Evolutionary conservation across 2,113 vertebrate species (phyloP), one percentile per base, ranked within the genome.

Genomic region (Carlito syrichta): DNA sequence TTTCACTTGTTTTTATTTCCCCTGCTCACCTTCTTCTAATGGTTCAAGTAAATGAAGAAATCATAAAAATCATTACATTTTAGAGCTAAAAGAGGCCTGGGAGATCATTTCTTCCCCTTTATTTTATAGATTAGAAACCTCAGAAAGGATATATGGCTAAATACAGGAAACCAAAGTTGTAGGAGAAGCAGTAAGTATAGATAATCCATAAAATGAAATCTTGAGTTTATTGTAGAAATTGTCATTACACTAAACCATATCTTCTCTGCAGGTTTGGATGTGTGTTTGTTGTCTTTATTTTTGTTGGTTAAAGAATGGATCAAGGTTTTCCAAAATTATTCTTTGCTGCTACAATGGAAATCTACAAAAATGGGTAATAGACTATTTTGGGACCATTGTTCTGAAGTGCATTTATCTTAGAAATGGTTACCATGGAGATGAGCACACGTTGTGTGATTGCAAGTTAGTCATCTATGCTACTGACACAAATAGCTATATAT

Each of bases 341-440:
- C 52, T 93, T 86, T 88, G 68, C 68, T 91, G n/a, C 45, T 56
- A 77, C 22, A 78, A 48, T 94, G 86, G 92, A 96, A 97, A 97
- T 97, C 86, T 96, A 96, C 89, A 83, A 97, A 97, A 97, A 92
- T 3, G 56, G 84, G 38, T 74, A 96, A 94, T 88, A 89, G 76
- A 95, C 96, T 97, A 97, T 97, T 98, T 96, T 79, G 60, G 83
- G 81, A 96, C 52, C 81, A 96, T 96, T 97, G 96, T 97, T 98
- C 94, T 85, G 83, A 77, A 97, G 71, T 68, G 32, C 66, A 79
- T 97, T 97, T 95, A 95, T 95, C 95, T 97, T 87, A 96, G 96
- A 97, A 96, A 83, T 97, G 91, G 98, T 98, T 98, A 69, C 97
- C 86, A 97, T 96, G 88, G 98, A 82, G 90, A 98, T 85, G 71